Conservation (phyloP, 2,888 invertebrate genomes). For the Blomia tropicalis region DNA sequence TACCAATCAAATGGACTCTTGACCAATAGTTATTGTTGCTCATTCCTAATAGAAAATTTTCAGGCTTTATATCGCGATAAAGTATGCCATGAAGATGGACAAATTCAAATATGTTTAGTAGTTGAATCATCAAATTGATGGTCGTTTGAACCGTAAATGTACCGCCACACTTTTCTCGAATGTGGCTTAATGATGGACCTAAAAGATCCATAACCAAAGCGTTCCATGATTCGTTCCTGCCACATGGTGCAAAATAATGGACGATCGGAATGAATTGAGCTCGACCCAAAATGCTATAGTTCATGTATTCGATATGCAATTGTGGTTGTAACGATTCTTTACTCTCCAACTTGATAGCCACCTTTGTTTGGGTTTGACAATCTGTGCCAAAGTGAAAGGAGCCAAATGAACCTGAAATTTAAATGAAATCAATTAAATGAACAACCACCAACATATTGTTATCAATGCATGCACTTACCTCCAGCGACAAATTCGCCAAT, state of each 20-base stretch:
- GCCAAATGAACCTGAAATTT: background rate
- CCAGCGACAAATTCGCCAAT: background rate
- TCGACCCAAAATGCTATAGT: slow-evolving; percentile 6
- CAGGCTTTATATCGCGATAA: slow-evolving; percentile 73
- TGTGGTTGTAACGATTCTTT: slow-evolving; percentile 1
- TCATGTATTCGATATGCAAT: slow-evolving; percentile 10
- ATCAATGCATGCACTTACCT: no score
- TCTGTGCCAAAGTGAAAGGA: background rate
- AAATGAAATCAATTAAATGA: slow-evolving; percentile 9
- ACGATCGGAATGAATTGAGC: slow-evolving; percentile 57
- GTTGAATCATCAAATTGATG: background rate
- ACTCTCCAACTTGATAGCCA: slow-evolving; percentile 17
- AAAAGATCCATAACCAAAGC: slow-evolving; percentile 17
- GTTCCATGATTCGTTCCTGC: slow-evolving; percentile 10
- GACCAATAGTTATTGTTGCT: slow-evolving; percentile 6
- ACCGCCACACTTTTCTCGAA: background rate
- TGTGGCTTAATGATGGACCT: slow-evolving; percentile 11
- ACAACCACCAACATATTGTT: no score
- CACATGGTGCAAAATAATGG: slow-evolving; percentile 36
- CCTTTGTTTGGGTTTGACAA: background rate
- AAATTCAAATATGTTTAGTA: slow-evolving; percentile 11
- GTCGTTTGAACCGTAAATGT: slow-evolving; percentile 11
- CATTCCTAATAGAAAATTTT: slow-evolving; percentile 65
- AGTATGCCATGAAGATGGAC: slow-evolving; percentile 4
- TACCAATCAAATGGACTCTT: slow-evolving; percentile 2